Base-by-base conservation (phyloP, 2,888 invertebrate genomes). In the Tachystola acroxantha region DNA sequence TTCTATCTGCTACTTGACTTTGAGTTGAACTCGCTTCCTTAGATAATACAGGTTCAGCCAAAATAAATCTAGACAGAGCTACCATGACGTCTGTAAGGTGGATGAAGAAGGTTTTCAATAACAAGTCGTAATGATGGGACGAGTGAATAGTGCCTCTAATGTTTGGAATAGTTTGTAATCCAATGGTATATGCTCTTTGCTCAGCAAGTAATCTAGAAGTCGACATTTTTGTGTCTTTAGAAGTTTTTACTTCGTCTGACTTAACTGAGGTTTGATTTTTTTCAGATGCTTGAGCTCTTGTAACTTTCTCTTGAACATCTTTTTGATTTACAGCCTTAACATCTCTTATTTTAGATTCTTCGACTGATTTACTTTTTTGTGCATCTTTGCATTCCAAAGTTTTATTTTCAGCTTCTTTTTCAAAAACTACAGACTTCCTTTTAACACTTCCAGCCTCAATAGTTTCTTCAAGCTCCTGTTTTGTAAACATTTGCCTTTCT, bases 1-100 rank as follows among this genome's bases (percentile, higher is more conserved):
- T 25, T 32, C 32, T 11, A 32, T 27, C 10, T 48, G 2, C 32
- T 24, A 34, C 22, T 29, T 36, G 32, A 29, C 11, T 39, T 26
- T 32, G 43, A 3, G n/a, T n/a, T n/a, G n/a, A n/a, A n/a, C n/a
- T n/a, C n/a, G n/a, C n/a, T n/a, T 19, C 27, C 14, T 50, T 50
- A 32, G 48, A 41, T 16, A 72, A 55, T 0, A 59, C 48, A 16
- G 76, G 75, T 42, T 79, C 71, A 22, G 63, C 55, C 27, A 78
- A 46, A 40, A 84, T 65, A 48, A 75, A 78, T 44, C 76, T 72
- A 1, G 82, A 80, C 32, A 88, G 48, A 10, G 78, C 78, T 4
- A 87, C 77, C 82, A 88, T 85, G 0, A 88, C 76, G 46, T 85
- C 84, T 1, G 87, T 85, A 3, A 88, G 48, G 48, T 87, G 82